phyloP scores from a whole-genome alignment of 2,113 vertebrate genomes.

The Poecilia latipinna region DNA sequence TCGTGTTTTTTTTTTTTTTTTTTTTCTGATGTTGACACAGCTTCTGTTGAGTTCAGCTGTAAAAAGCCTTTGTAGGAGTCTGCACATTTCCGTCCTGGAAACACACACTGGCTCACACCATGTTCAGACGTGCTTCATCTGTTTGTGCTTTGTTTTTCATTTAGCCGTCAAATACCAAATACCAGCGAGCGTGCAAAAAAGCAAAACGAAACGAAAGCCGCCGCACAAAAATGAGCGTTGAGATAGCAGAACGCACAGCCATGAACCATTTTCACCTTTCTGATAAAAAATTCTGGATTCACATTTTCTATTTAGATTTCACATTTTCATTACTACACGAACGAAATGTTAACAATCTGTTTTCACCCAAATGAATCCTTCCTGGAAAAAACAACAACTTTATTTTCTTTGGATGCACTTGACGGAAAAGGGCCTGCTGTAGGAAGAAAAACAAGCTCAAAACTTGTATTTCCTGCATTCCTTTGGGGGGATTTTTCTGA shows the following conservation, averaged over 20 bases:
- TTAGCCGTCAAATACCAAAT: slow-evolving; percentile 39
- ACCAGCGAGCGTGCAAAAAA: slow-evolving; percentile 44
- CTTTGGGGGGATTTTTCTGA: background rate
- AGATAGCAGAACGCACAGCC: background rate
- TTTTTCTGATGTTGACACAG: slow-evolving; percentile 23
- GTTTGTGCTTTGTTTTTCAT: slow-evolving; percentile 59
- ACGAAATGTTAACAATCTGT: slow-evolving; percentile 20
- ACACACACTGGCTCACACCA: slow-evolving; percentile 4
- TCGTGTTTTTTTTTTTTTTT: background rate
- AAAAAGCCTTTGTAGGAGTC: slow-evolving; percentile 18
- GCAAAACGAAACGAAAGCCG: no score
- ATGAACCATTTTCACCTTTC: slow-evolving; percentile 11
- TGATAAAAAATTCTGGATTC: background rate
- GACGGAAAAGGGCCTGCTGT: slow-evolving; percentile 57
- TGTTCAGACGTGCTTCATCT: slow-evolving; percentile 51
- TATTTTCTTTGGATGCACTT: slow-evolving; percentile 71
- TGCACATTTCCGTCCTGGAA: slow-evolving; percentile 15
- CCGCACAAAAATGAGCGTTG: slow-evolving; percentile 29
- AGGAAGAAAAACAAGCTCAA: slow-evolving; percentile 46
- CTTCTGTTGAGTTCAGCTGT: slow-evolving; percentile 13
- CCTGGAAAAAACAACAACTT: slow-evolving; percentile 1
- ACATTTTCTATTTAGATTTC: background rate
- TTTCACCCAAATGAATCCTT: slow-evolving; percentile 61
- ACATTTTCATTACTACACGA: background rate
- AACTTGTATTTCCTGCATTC: slow-evolving; percentile 71